Base-by-base conservation (phyloP, 2,797 vertebrate genomes). In the Sebastes trivittatus region DNA sequence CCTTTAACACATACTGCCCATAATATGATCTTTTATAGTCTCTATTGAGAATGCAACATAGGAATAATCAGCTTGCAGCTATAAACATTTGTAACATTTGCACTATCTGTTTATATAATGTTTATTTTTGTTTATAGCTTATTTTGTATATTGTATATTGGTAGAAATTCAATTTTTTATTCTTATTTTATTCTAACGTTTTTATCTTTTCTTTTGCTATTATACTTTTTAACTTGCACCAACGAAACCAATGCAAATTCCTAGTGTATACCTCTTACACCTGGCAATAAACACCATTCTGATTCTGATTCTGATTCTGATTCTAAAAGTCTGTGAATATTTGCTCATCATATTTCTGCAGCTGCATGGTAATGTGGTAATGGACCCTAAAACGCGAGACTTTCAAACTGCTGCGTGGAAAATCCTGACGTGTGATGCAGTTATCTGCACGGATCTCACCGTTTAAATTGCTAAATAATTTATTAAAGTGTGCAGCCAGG, bases 401-500 rank as follows among this genome's bases (percentile, higher is more conserved):
- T 74, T 88, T 77, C 78, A 62, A 73, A 80, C 65, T 55, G 75
- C 76, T 81, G 84, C 89, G 85, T 87, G 90, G 32, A 88, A 76
- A 93, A 93, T 72, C 63, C 10, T 84, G 86, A 88, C 84, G 83
- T 81, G 59, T 85, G 87, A 79, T 75, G 88, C 82, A 66, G 82
- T 84, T 94, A 95, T 95, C 94, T 87, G 91, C 70, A 38, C 13
- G 83, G 80, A 94, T 95, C 93, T 94, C 77, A 88, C 81, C 91
- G 93, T 95, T 95, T 94, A 95, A 95, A 95, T 91, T 74, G 93
- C 92, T 96, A 94, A 96, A 96, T 96, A 93, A 96, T 96, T 93
- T 94, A 96, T 95, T 89, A 93, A 92, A 95, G 78, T 88, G 88
- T 90, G 90, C 91, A 93, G 91, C 88, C 88, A 82, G 87, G 87